Percentiles rank a stretch among this genome's conserved stretches.
Evolutionary conservation across 2,888 invertebrate genomes (phyloP).

Genomic region (Chouioia cunea): DNA sequence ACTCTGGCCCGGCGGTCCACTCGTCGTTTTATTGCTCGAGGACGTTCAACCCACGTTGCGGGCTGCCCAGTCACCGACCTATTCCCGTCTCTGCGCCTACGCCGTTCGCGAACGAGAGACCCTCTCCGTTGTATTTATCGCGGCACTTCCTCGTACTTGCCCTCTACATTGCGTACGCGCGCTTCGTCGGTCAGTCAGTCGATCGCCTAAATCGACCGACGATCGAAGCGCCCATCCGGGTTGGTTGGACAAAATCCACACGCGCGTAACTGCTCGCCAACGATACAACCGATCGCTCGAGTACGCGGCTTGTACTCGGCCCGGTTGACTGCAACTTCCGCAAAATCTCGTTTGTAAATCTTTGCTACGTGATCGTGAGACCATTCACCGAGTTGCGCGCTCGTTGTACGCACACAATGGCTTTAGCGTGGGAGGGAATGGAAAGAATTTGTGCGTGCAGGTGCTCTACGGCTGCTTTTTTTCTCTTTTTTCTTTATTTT

Average conservation of each 20-base stretch:
- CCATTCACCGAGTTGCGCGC: slow-evolving; percentile 23
- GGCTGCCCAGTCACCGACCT: slow-evolving; percentile 18
- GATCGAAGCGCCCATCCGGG: no score
- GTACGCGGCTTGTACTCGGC: no score
- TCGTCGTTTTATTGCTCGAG: slow-evolving; percentile 45
- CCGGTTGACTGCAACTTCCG: neutral
- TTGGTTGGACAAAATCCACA: no score
- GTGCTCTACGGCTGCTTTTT: neutral
- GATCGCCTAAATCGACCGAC: no score
- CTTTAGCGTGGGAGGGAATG: slow-evolving; percentile 51
- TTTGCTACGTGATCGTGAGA: slow-evolving; percentile 41
- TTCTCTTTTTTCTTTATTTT: neutral
- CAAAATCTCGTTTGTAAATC: slow-evolving; percentile 35
- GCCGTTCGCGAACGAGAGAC: no score
- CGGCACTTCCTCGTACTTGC: slow-evolving; percentile 5
- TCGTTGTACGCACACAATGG: slow-evolving; percentile 42
- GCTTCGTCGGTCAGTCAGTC: no score
- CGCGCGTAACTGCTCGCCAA: no score
- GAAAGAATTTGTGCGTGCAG: slow-evolving; percentile 57
- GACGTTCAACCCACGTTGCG: slow-evolving; percentile 36
- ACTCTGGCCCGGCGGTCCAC: no score
- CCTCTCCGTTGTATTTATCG: slow-evolving; percentile 5
- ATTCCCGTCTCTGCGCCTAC: slow-evolving; percentile 1
- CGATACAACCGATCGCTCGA: no score
- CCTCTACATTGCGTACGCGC: neutral